These are phyloP conservation scores for Chalcosyrphus nemorum DNA, from an alignment of 2,888 invertebrate genomes.

Conservation along the genomic window DNA sequence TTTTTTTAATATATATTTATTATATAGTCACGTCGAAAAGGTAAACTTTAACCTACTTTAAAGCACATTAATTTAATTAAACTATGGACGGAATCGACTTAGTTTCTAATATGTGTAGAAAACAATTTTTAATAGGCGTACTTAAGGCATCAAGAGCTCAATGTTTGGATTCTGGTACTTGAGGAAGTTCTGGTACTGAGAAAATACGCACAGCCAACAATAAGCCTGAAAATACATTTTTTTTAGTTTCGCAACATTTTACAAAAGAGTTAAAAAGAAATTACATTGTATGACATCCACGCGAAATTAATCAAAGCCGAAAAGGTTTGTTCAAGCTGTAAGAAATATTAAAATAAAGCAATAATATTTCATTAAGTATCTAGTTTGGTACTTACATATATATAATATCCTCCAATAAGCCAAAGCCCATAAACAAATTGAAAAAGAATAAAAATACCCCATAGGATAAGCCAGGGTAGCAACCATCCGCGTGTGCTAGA, in stretches of 20 bases:
- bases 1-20: background rate
- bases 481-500: constrained; percentile 90
- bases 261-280: constrained; percentile 77
- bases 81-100: constrained; percentile 32
- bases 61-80: background rate
- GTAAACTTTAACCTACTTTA: background rate
- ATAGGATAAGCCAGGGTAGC: constrained; percentile 89
- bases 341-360: too few relatives aligned
- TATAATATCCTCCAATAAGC: constrained; percentile 94
- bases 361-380: background rate
- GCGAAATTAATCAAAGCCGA: constrained; percentile 89
- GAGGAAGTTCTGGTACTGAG: constrained; percentile 91
- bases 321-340: constrained; percentile 90
- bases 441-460: constrained; percentile 88
- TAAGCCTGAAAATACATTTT: constrained; percentile 86
- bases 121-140: background rate
- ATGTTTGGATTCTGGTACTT: constrained; percentile 93
- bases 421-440: constrained; percentile 92
- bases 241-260: background rate
- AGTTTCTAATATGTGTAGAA: background rate
- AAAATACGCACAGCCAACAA: constrained; percentile 93
- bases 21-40: background rate
- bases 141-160: constrained; percentile 84
- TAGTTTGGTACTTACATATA: constrained; percentile 90
- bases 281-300: constrained; percentile 94